phyloP scores from a whole-genome alignment of 2,888 invertebrate species.

The Aleiodes testaceus region DNA sequence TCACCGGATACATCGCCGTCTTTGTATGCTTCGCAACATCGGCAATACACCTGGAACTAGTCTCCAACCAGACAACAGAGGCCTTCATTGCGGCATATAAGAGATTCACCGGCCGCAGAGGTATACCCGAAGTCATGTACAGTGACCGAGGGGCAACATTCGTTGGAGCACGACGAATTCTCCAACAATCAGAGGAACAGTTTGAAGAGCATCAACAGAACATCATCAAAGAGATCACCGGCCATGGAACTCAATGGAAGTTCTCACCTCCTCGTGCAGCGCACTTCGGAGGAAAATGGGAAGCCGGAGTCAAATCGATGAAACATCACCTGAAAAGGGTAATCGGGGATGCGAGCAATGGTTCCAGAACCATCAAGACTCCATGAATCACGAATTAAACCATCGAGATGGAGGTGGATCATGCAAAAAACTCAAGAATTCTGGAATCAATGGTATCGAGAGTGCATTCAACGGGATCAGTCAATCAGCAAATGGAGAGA shows the following conservation, averaged over 20 bases:
- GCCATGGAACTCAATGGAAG: not conserved
- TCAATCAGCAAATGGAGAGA: too few relatives aligned
- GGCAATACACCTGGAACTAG: not conserved
- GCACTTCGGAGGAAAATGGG: not conserved
- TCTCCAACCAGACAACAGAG: not conserved
- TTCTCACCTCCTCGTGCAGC: not conserved
- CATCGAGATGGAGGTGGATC: too few relatives aligned
- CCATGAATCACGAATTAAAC: too few relatives aligned
- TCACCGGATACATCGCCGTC: not conserved
- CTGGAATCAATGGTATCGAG: too few relatives aligned
- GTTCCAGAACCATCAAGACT: too few relatives aligned
- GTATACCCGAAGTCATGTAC: not conserved
- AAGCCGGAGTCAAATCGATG: not conserved
- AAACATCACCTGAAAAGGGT: not conserved
- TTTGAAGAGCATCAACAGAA: not conserved
- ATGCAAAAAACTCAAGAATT: too few relatives aligned
- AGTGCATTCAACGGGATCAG: too few relatives aligned
- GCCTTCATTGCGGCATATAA: not conserved
- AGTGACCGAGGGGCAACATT: not conserved
- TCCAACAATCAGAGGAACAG: not conserved
- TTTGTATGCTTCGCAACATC: not conserved
- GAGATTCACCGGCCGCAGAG: not conserved
- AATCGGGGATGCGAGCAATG: not conserved
- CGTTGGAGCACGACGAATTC: not conserved
- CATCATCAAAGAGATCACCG: not conserved